phyloP scores from a whole-genome alignment of 2,113 vertebrate species.

The Canis aureus region DNA sequence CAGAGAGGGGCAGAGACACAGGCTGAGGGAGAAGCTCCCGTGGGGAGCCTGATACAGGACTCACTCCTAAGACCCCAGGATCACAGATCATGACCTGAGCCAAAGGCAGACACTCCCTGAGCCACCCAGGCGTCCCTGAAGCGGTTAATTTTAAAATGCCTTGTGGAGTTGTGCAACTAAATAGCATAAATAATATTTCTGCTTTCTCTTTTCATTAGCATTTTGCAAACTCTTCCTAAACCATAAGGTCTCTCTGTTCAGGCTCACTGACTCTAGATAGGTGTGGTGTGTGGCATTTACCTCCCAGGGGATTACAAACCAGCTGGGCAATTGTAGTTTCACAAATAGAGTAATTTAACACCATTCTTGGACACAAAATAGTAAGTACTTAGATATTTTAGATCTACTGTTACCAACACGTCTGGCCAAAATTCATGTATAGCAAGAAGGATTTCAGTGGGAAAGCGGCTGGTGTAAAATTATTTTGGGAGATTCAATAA shows the following conservation, averaged over 20 bases:
- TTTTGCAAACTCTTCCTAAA: slow-evolving; percentile 20
- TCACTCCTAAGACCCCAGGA: too few relatives aligned
- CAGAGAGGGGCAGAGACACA: too few relatives aligned
- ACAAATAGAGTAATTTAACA: slow-evolving; percentile 39
- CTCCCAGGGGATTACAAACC: slow-evolving; percentile 34
- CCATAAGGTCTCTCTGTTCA: neutral
- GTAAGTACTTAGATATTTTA: slow-evolving; percentile 51
- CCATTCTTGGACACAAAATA: slow-evolving; percentile 29
- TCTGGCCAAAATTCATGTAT: neutral
- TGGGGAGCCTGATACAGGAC: too few relatives aligned
- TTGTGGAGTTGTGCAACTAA: neutral
- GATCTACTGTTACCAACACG: slow-evolving; percentile 63
- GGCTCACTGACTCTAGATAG: neutral
- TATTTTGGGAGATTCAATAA: neutral
- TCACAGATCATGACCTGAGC: too few relatives aligned
- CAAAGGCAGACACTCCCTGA: too few relatives aligned
- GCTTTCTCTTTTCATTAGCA: neutral
- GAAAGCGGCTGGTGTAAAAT: slow-evolving; percentile 14
- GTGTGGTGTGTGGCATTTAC: neutral
- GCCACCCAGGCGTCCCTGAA: neutral
- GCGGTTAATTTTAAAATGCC: neutral
- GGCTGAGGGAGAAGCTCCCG: too few relatives aligned
- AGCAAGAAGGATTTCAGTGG: neutral
- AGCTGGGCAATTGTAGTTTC: slow-evolving; percentile 10
- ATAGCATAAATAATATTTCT: neutral